Evolutionary conservation across 2,888 invertebrate genomes (phyloP), one percentile per base, ranked within the genome.

Genomic region (Acholoe squamosa): DNA sequence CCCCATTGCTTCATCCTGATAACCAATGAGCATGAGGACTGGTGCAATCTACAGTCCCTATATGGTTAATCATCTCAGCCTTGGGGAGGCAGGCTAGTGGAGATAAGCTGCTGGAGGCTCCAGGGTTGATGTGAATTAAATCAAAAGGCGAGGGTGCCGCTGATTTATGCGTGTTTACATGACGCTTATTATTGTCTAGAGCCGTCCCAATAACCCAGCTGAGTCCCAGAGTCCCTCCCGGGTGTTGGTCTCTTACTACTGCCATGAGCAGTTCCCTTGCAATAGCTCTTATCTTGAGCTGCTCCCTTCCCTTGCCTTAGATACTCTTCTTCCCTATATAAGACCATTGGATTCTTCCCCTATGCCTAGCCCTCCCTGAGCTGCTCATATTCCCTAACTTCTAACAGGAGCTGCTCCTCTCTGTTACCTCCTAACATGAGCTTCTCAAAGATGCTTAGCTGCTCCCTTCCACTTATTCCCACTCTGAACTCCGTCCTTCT

Each of bases 81-180:
- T 25, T 0, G 14, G 71, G 71, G 25, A 28, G 71, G 71, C 71
- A 14, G 71, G 28, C 71, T 43, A 43, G 5, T n/a, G 3, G 31
- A 71, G 71, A 71, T 71, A 71, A 71, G 71, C 71, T 28, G 14
- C 71, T 3, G 25, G 28, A 22, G 71, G n/a, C 28, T 14, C 71
- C 71, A 28, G 71, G 71, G 71, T 71, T 71, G 71, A 71, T 71
- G 31, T 3, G 31, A 43, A 80, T 80, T 33, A 43, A 80, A 80
- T 80, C 80, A 80, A 43, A 33, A 80, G 80, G 43, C 34, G 43
- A 5, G 33, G 76, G 43, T 80, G 80, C 0, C 5, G 43, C 34
- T 80, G 80, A 80, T 80, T 80, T 80, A 80, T 33, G 34, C 22
- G 80, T 80, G 34, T 80, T 31, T 80, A 34, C 80, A 33, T 80